These are phyloP conservation scores for Aleiodes testaceus DNA, from an alignment of 2,888 invertebrate genomes.

Conservation along the genomic window DNA sequence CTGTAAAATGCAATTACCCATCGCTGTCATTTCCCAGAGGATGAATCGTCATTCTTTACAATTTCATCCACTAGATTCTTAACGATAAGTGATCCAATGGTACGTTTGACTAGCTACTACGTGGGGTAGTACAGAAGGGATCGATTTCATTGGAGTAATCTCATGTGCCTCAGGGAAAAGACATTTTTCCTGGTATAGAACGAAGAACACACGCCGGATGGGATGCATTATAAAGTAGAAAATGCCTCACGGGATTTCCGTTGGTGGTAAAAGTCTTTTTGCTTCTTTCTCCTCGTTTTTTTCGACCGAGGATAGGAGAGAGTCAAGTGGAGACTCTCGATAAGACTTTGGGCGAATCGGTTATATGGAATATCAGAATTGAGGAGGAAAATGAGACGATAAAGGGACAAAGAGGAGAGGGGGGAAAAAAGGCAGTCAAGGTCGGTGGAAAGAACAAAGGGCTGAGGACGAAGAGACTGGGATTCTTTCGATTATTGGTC, in stretches of 20 bases:
- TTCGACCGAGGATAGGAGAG: slow-evolving; percentile 21
- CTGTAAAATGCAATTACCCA: slow-evolving; percentile 29
- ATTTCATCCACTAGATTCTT: slow-evolving; percentile 28
- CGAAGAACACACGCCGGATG: slow-evolving; percentile 48
- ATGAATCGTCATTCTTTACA: slow-evolving; percentile 38
- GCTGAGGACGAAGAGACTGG: slow-evolving; percentile 41
- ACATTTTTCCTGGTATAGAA: slow-evolving; percentile 31
- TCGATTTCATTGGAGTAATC: slow-evolving; percentile 49
- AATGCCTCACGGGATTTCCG: slow-evolving; percentile 54
- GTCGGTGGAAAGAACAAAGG: slow-evolving; percentile 36
- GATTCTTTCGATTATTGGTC: slow-evolving; percentile 50
- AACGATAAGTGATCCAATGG: slow-evolving; percentile 33
- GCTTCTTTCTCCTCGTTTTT: background rate
- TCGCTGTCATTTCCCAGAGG: slow-evolving; percentile 9
- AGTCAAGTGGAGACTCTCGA: slow-evolving; percentile 13
- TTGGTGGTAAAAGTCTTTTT: slow-evolving; percentile 27
- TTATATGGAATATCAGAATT: slow-evolving; percentile 28
- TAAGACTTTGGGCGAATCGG: slow-evolving; percentile 21
- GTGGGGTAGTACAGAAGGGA: slow-evolving; percentile 6
- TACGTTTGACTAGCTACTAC: slow-evolving; percentile 19
- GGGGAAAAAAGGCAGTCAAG: slow-evolving; percentile 26
- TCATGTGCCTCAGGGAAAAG: slow-evolving; percentile 43
- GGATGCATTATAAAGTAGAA: slow-evolving; percentile 62
- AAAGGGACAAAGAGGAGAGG: slow-evolving; percentile 41
- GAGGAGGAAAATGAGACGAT: slow-evolving; percentile 36